Evolutionary conservation across 2,888 invertebrate genomes (phyloP).

Genomic region (Ditylenchus weischeri): DNA sequence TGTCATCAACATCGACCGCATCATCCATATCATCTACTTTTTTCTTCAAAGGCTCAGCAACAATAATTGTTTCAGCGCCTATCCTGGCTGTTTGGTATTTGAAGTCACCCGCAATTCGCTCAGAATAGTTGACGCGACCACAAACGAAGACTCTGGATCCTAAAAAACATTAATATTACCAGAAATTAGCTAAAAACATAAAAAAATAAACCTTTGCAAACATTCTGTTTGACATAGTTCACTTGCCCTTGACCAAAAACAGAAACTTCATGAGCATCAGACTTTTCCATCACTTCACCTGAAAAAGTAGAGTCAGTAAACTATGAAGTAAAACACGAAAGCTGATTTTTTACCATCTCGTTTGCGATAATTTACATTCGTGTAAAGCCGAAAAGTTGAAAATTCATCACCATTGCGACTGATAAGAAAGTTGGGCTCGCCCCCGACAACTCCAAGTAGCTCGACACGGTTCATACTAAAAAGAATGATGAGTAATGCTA

Average conservation of each 20-base stretch:
- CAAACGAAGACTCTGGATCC: conserved; percentile 4
- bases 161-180: not conserved
- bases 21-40: too few species aligned
- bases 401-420: conserved; percentile 1
- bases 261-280: not conserved
- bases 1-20: too few species aligned
- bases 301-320: too few species aligned
- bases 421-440: not conserved
- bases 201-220: not conserved
- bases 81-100: too few species aligned
- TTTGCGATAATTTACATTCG: not conserved
- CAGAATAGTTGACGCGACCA: not conserved
- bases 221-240: not conserved
- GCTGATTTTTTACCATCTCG: not conserved
- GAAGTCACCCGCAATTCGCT: not conserved
- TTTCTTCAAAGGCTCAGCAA: too few species aligned
- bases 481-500: not conserved
- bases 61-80: too few species aligned
- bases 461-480: conserved; percentile 5
- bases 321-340: too few species aligned
- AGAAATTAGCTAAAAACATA: not conserved
- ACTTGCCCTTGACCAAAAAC: not conserved
- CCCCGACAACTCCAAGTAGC: not conserved
- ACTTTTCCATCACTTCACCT: not conserved
- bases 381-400: conserved; percentile 4